phyloP scores from a whole-genome alignment of 35 echinoderm and acorn worm genomes.

The Acanthaster planci region DNA sequence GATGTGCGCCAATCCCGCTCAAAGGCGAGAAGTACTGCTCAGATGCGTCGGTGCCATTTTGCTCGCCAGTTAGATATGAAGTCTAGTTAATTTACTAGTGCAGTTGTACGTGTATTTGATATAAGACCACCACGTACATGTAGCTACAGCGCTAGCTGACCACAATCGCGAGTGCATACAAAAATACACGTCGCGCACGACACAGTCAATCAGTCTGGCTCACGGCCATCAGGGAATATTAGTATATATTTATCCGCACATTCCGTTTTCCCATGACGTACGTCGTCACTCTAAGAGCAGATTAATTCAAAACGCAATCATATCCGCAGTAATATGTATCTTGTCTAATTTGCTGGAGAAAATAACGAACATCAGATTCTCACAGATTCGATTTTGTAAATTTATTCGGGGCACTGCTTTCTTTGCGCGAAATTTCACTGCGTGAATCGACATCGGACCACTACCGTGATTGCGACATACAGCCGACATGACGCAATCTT shows the following conservation, averaged over 20 bases:
- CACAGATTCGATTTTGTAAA: too few species aligned
- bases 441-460: slow-evolving; percentile 38
- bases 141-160: not conserved
- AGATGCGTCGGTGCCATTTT: slow-evolving; percentile 2
- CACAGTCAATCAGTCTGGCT: slow-evolving; percentile 27
- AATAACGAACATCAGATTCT: too few species aligned
- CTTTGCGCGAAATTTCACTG: not conserved
- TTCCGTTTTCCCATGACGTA: slow-evolving; percentile 33
- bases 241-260: not conserved
- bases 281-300: not conserved
- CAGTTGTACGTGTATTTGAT: not conserved
- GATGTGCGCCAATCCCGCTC: slow-evolving; percentile 40
- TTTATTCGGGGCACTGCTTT: slow-evolving; percentile 15
- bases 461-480: slow-evolving; percentile 47
- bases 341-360: too few species aligned
- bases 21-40: slow-evolving; percentile 15
- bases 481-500: slow-evolving; percentile 48
- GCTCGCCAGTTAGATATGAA: not conserved
- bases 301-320: too few species aligned
- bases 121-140: not conserved
- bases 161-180: not conserved
- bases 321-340: too few species aligned
- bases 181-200: not conserved
- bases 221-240: not conserved
- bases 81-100: too few species aligned